Conservation (phyloP, 2,797 vertebrate genomes). For the Pachyuromys duprasi region DNA sequence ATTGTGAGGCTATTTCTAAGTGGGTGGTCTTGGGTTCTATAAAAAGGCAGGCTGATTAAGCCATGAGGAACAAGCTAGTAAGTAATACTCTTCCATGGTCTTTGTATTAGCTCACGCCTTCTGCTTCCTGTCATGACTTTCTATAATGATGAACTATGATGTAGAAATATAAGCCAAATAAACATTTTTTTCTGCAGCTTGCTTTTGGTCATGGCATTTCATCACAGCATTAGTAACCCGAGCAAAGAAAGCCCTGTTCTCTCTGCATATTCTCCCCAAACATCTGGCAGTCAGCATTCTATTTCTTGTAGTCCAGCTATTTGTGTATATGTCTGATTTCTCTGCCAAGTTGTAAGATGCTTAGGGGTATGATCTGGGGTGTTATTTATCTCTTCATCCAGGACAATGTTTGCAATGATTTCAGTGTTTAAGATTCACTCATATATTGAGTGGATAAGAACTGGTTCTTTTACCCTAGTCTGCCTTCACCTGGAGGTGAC, state of each 20-base stretch:
- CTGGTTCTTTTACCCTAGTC: background rate
- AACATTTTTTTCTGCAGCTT: background rate
- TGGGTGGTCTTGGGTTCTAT: background rate
- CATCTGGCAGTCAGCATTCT: slow-evolving; percentile 34
- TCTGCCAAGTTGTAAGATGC: slow-evolving; percentile 54
- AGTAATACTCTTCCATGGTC: background rate
- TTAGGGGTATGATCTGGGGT: slow-evolving; percentile 44
- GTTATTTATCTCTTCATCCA: slow-evolving; percentile 27
- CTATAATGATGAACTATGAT: background rate
- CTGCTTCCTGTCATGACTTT: background rate
- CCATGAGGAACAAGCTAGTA: background rate
- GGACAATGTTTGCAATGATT: background rate
- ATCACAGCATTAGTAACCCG: background rate
- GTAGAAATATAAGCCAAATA: background rate
- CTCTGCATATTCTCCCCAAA: slow-evolving; percentile 18
- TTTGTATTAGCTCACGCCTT: too few species aligned
- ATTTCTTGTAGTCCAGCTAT: slow-evolving; percentile 9
- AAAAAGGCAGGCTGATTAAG: background rate
- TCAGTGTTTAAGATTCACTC: slow-evolving; percentile 13
- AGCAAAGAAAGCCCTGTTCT: background rate
- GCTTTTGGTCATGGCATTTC: background rate
- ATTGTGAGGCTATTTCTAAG: rapidly evolving
- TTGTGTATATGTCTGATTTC: slow-evolving; percentile 16
- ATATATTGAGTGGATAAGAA: slow-evolving; percentile 31
- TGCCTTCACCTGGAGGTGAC: slow-evolving; percentile 6